phyloP scores from a whole-genome alignment of 2,113 vertebrate species.

The Chroicocephalus ridibundus region DNA sequence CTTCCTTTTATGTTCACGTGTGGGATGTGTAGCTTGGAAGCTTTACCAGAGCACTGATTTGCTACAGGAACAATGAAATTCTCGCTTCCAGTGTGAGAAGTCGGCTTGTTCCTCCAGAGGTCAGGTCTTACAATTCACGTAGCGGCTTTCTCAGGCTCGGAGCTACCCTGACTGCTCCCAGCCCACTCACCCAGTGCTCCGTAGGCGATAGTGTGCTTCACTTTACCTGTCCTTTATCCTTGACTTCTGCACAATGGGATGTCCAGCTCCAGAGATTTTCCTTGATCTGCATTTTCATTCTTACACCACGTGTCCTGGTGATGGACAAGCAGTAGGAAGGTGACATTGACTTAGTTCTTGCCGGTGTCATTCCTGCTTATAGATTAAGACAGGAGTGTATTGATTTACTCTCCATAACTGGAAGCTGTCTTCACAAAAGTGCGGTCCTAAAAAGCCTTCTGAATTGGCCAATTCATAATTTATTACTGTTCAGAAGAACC shows the following conservation, averaged over 20 bases:
- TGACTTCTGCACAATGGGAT: accelerated
- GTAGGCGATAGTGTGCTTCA: accelerated
- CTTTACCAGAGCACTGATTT: background rate
- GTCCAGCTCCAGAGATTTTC: background rate
- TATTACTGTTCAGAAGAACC: background rate
- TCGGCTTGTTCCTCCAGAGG: background rate
- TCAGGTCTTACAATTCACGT: background rate
- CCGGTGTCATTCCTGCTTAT: background rate
- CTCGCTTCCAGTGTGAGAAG: background rate
- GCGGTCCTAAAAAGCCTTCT: background rate
- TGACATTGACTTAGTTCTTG: background rate
- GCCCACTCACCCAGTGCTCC: accelerated
- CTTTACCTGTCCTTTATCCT: background rate
- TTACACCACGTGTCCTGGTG: background rate
- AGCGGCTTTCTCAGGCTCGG: background rate
- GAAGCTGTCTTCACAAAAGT: background rate
- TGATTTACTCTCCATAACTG: background rate
- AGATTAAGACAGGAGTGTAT: background rate
- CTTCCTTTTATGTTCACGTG: accelerated
- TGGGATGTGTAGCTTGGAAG: background rate
- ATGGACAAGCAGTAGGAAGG: background rate
- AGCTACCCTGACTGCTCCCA: background rate
- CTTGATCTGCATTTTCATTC: background rate
- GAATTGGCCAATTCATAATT: background rate
- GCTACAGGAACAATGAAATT: background rate